A percentile compares a stretch with the other conserved stretches of the same genome.
phyloP scores from a whole-genome alignment of 1,140 invertebrate genomes.

The Procambarus virginalis region DNA sequence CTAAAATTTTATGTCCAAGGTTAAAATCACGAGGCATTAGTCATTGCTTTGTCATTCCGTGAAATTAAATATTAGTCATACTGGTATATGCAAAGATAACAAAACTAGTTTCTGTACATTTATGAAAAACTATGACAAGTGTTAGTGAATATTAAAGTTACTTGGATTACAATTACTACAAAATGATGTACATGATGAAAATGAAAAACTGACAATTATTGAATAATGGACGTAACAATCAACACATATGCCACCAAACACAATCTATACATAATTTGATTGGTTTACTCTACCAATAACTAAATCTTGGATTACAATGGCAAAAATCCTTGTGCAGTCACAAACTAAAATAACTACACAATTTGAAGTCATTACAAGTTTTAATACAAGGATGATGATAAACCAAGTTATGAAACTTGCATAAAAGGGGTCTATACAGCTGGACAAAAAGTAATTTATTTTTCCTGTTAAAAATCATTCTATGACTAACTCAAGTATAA shows the following conservation, averaged over 20 bases:
- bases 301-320: not conserved
- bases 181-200: constrained; percentile 3
- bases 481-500: not conserved
- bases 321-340: not conserved
- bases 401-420: not conserved
- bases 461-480: not conserved
- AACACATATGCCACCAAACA: constrained; percentile 25
- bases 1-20: not conserved
- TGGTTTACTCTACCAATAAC: not conserved
- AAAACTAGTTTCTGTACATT: constrained; percentile 13
- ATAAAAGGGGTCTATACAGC: not conserved
- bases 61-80: not conserved
- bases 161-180: not conserved
- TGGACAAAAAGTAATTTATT: not conserved
- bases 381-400: not conserved
- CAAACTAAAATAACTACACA: not conserved
- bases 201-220: constrained; percentile 1
- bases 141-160: not conserved
- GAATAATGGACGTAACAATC: constrained; percentile 8
- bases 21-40: not conserved
- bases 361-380: not conserved
- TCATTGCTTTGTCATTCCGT: not conserved
- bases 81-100: not conserved
- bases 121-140: not conserved
- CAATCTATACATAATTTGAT: not conserved